Evolutionary conservation across 2,888 invertebrate genomes (phyloP), one percentile per base, ranked within the genome.

Genomic region (Eugnorisma glareosa): DNA sequence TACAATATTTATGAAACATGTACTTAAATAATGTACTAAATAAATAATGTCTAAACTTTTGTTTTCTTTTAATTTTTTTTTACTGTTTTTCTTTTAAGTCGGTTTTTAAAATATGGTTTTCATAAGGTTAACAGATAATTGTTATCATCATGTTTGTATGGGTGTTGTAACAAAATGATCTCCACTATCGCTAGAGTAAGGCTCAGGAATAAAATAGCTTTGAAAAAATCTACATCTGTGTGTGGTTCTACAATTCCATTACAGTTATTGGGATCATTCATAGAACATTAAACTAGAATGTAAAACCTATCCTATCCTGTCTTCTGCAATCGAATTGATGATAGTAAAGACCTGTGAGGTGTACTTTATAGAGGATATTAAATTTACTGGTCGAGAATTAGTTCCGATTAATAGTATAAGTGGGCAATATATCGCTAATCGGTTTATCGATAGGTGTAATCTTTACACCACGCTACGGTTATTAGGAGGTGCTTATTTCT

Each of bases 381-480:
- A 45, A 45, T 48, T 80, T 64, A 67, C 71, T 63, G n/a, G 54
- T 43, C 21, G 48, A 63, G 51, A 74, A 64, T 82, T 59, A 74
- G 75, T 82, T 79, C 51, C 59, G 66, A 77, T 73, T 73, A 85
- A 79, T 75, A 59, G 67, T 48, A 61, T 85, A 81, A 77, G 73
- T 78, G 83, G 81, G 5, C 83, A 73, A 81, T 86, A 80, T 77
- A 75, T 86, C 57, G 51, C 35, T 77, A 75, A 73, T 86, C 74
- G 75, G 37, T 78, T 67, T 82, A 78, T 82, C 78, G 82, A 78
- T 66, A 64, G 64, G 66, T 78, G 63, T 70, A 84, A 85, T 84
- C 85, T 84, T 54, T 67, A 70, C 57, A 79, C 67, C 57, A 73
- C 57, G 45, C 54, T 15, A 43, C 48, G 28, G 28, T 61, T 71